Conservation (phyloP, 1,140 invertebrate genomes). For the Heliconius congener region DNA sequence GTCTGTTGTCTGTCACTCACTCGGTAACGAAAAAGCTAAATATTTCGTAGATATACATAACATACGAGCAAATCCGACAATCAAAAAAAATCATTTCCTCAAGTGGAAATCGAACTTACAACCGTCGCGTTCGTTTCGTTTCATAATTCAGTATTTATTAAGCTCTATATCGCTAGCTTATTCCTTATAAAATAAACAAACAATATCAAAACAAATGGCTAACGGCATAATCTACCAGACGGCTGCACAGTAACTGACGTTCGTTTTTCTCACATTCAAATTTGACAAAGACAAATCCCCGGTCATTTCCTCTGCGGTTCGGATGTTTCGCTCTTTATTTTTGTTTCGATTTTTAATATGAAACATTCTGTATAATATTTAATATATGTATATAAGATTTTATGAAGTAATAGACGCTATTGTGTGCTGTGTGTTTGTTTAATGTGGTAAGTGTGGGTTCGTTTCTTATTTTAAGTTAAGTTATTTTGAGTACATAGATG, state of each 20-base stretch:
- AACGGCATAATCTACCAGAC: conserved; percentile 5
- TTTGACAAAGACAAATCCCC: conserved; percentile 77
- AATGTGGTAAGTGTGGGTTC: too few species aligned
- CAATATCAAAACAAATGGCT: conserved; percentile 2
- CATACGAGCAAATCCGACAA: too few species aligned
- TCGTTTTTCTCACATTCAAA: conserved; percentile 78
- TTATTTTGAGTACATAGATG: too few species aligned
- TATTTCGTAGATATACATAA: too few species aligned
- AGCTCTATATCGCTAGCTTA: background rate
- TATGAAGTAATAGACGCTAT: background rate
- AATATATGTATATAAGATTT: too few species aligned
- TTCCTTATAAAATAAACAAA: background rate
- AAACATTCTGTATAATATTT: background rate
- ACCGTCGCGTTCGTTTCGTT: too few species aligned
- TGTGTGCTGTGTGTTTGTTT: background rate
- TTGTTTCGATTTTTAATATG: conserved; percentile 57
- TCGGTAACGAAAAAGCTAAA: too few species aligned
- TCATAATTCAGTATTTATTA: too few species aligned
- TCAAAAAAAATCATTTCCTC: too few species aligned
- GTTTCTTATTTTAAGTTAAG: too few species aligned
- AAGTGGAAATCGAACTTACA: too few species aligned
- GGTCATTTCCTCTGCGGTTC: conserved; percentile 75
- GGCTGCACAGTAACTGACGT: conserved; percentile 15
- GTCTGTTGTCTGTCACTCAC: too few species aligned
- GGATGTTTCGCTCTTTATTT: conserved; percentile 74